phyloP scores from a whole-genome alignment of 2,797 vertebrate species.

The Anabas testudineus region DNA sequence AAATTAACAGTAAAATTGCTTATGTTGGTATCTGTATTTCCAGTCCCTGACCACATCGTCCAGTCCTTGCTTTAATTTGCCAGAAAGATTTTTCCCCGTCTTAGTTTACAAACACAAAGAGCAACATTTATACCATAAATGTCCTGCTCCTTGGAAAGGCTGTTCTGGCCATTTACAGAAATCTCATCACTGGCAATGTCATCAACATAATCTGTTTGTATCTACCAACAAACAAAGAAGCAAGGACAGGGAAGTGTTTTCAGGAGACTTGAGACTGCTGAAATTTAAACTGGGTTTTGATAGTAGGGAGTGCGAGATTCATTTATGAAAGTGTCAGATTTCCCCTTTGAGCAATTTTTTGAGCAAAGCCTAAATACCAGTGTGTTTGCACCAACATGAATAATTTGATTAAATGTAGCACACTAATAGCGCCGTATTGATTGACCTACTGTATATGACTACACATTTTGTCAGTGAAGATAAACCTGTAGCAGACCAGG shows the following conservation, averaged over 20 bases:
- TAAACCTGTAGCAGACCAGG: slow-evolving; percentile 7
- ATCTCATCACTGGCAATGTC: not conserved
- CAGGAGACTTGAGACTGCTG: not conserved
- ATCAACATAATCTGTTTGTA: not conserved
- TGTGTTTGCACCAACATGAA: slow-evolving; percentile 47
- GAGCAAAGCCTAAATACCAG: slow-evolving; percentile 21
- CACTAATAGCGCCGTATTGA: not conserved
- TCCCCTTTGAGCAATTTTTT: slow-evolving; percentile 8
- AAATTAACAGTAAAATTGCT: slow-evolving; percentile 22
- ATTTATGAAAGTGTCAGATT: not conserved
- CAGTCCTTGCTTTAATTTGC: slow-evolving; percentile 16
- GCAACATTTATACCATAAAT: not conserved
- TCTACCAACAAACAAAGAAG: slow-evolving; percentile 14
- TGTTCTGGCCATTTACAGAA: slow-evolving; percentile 1
- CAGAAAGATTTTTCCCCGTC: slow-evolving; percentile 2
- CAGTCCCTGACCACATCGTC: slow-evolving; percentile 19
- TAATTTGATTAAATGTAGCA: slow-evolving; percentile 18
- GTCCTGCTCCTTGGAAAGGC: slow-evolving; percentile 20
- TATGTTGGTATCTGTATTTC: slow-evolving; percentile 20
- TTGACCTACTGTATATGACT: slow-evolving; percentile 3
- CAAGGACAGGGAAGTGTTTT: slow-evolving; percentile 3
- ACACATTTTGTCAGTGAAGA: not conserved
- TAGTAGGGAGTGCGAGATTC: slow-evolving; percentile 8
- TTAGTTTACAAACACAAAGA: not conserved
- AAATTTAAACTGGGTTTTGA: slow-evolving; percentile 22